phyloP scores from a whole-genome alignment of 2,888 invertebrate genomes.

The Fragum fragum region DNA sequence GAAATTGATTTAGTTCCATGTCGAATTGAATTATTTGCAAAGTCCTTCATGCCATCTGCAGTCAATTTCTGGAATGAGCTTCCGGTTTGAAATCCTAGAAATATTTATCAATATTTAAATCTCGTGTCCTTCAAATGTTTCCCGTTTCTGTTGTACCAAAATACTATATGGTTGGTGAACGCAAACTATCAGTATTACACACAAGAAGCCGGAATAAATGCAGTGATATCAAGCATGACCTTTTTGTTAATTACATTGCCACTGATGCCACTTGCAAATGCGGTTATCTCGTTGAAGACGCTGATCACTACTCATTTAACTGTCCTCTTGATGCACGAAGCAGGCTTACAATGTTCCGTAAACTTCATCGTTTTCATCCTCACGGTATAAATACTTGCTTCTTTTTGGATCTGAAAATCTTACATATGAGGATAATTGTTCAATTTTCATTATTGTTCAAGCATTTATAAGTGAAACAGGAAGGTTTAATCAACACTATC shows the following conservation, averaged over 20 bases:
- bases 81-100: neutral
- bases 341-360: neutral
- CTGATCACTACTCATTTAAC: neutral
- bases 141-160: neutral
- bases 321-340: neutral
- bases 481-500: no score
- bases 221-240: neutral
- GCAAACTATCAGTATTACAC: neutral
- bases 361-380: neutral
- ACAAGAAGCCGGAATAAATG: neutral
- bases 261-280: neutral
- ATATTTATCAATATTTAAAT: neutral
- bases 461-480: no score
- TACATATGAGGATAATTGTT: neutral
- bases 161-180: neutral
- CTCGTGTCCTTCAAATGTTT: neutral
- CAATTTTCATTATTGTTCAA: neutral
- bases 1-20: neutral
- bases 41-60: neutral
- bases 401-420: neutral
- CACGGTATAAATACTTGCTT: neutral
- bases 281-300: neutral
- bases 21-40: neutral
- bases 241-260: neutral
- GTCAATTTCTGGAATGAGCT: neutral